Conservation (phyloP, 37 sponge, comb jelly and placozoan genomes). For the Trichoplax adhaerens region DNA sequence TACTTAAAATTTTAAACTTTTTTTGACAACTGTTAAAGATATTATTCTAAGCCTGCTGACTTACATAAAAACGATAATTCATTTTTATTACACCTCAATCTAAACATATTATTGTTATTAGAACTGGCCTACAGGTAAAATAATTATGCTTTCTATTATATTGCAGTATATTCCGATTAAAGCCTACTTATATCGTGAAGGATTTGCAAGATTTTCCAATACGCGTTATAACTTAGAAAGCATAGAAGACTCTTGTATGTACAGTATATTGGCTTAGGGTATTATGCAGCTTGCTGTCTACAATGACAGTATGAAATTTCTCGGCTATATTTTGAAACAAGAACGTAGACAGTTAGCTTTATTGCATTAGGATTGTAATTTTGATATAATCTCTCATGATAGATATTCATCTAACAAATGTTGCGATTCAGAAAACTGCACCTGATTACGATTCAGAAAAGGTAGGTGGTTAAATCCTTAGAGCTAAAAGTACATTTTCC, state of each 20-base stretch:
- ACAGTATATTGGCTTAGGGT: too few relatives aligned
- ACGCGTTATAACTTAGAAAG: constrained; percentile 68
- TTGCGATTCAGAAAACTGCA: constrained; percentile 98
- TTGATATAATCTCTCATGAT: neutral
- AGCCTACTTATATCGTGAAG: constrained; percentile 88
- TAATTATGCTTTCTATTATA: too few relatives aligned
- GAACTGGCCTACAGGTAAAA: too few relatives aligned
- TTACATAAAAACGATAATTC: neutral
- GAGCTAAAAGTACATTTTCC: too few relatives aligned
- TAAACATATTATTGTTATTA: too few relatives aligned
- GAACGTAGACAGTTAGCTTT: too few relatives aligned
- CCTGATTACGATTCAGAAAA: constrained; percentile 99
- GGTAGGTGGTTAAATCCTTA: neutral
- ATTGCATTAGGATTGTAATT: too few relatives aligned
- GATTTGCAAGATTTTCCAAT: constrained; percentile 96
- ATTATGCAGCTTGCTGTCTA: too few relatives aligned
- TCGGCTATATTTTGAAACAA: too few relatives aligned
- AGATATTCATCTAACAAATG: constrained; percentile 87
- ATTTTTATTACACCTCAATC: too few relatives aligned
- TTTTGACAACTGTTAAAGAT: neutral
- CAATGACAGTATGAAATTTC: too few relatives aligned
- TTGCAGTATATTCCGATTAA: constrained; percentile 68
- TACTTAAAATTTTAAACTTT: neutral
- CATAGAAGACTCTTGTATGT: constrained; percentile 57
- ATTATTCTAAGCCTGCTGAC: neutral